A percentile compares a stretch with the other conserved stretches of the same genome.
phyloP scores from a whole-genome alignment of 2,113 vertebrate species.

The Corythaixoides concolor region DNA sequence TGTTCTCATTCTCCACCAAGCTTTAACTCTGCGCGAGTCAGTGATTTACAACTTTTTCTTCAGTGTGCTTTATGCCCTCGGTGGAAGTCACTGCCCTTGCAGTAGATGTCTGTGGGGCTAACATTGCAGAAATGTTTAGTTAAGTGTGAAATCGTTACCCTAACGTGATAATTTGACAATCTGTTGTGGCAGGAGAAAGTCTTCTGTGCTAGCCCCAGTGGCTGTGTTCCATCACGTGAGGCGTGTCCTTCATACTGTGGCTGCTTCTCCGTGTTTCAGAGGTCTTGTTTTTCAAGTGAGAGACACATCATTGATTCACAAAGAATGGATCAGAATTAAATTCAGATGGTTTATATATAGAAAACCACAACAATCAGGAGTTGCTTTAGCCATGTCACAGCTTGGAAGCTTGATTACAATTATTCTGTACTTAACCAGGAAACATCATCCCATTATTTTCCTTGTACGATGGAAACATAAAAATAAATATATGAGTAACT shows the following conservation, averaged over 20 bases:
- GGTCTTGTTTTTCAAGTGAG: not conserved
- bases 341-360: conserved; percentile 6
- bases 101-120: not conserved
- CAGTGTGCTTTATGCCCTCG: not conserved
- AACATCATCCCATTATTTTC: not conserved
- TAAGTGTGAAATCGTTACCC: not conserved
- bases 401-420: conserved; percentile 9
- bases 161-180: conserved; percentile 35
- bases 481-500: not conserved
- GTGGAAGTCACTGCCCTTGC: not conserved
- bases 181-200: conserved; percentile 23
- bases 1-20: not conserved
- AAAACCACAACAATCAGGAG: not conserved
- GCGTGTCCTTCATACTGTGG: not conserved
- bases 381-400: not conserved
- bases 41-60: not conserved
- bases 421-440: not conserved
- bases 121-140: conserved; percentile 22
- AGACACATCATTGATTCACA: not conserved
- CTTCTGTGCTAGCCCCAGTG: not conserved
- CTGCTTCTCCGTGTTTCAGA: conserved; percentile 4
- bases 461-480: not conserved
- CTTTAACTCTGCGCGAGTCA: not conserved
- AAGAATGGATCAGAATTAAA: conserved; percentile 18
- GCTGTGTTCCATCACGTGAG: not conserved